A percentile compares a stretch with the other conserved stretches of the same genome.
These are phyloP conservation scores for Bombycilla garrulus DNA, from an alignment of 2,113 vertebrate genomes.

Conservation along the genomic window DNA sequence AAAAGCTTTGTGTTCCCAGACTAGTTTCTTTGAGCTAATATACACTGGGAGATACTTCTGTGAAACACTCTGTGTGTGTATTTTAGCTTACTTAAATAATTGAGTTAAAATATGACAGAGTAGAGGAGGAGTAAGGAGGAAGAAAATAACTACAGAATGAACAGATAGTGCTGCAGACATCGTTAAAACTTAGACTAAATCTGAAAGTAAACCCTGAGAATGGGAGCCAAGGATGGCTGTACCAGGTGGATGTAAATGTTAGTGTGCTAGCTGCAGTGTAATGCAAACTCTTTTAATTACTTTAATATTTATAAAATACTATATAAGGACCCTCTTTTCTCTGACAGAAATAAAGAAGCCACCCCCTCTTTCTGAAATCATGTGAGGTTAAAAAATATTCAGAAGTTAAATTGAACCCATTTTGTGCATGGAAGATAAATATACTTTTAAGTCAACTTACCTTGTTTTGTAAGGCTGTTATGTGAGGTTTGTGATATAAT, in stretches of 20 bases:
- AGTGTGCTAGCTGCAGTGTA: neutral
- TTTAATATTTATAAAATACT: constrained; percentile 13
- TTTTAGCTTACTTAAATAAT: constrained; percentile 36
- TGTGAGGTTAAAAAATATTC: constrained; percentile 33
- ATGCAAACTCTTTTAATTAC: constrained; percentile 17
- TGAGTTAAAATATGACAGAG: neutral
- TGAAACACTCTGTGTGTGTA: neutral
- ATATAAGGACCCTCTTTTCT: constrained; percentile 16
- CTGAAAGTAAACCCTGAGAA: neutral
- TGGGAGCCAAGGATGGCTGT: neutral
- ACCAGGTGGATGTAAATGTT: neutral
- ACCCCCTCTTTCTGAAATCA: constrained; percentile 8
- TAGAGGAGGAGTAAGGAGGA: neutral
- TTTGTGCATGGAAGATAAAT: constrained; percentile 53
- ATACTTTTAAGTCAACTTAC: constrained; percentile 5
- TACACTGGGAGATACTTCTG: neutral
- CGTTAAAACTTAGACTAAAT: constrained; percentile 29
- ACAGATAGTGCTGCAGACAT: neutral
- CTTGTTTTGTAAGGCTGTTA: constrained; percentile 50
- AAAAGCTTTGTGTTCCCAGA: neutral
- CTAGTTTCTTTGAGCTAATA: neutral
- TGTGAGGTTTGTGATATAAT: constrained; percentile 39
- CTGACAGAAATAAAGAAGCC: constrained; percentile 1
- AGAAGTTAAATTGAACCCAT: constrained; percentile 25
- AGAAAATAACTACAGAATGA: neutral